phyloP scores from a whole-genome alignment of 2,888 invertebrate genomes.

The Plutella xylostella region DNA sequence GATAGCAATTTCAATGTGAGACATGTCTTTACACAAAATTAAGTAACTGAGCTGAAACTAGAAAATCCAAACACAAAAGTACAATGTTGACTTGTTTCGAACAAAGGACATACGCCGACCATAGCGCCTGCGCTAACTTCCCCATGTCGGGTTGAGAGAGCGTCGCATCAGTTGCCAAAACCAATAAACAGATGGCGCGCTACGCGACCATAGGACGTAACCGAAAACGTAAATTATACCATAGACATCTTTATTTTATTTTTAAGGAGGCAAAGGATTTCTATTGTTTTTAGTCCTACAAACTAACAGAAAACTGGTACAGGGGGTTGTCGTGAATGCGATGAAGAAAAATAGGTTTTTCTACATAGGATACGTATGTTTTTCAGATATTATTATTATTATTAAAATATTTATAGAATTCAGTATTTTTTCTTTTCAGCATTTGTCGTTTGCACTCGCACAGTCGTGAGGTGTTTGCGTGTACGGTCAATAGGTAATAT shows the following conservation, averaged over 20 bases:
- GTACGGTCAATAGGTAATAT: too few species aligned
- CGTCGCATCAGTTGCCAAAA: conserved; percentile 39
- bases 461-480: too few species aligned
- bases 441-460: too few species aligned
- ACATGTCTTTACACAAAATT: not conserved
- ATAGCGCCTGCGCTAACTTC: conserved; percentile 65
- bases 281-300: too few species aligned
- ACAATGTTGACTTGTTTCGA: conserved; percentile 69
- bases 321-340: too few species aligned
- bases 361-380: too few species aligned
- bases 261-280: too few species aligned
- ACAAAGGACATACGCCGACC: conserved; percentile 68
- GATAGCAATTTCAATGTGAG: not conserved
- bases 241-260: conserved; percentile 1
- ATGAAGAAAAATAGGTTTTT: too few species aligned
- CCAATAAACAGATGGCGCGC: conserved; percentile 50
- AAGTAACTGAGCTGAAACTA: not conserved
- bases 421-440: too few species aligned
- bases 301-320: too few species aligned
- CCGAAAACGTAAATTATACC: not conserved
- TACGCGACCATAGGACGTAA: conserved; percentile 24
- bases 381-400: too few species aligned
- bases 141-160: conserved; percentile 37
- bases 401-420: too few species aligned
- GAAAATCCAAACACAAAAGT: conserved; percentile 53